Percentiles rank a stretch among this genome's conserved stretches.
Conservation (phyloP, 2,113 vertebrate species). For the Salminus brasiliensis region DNA sequence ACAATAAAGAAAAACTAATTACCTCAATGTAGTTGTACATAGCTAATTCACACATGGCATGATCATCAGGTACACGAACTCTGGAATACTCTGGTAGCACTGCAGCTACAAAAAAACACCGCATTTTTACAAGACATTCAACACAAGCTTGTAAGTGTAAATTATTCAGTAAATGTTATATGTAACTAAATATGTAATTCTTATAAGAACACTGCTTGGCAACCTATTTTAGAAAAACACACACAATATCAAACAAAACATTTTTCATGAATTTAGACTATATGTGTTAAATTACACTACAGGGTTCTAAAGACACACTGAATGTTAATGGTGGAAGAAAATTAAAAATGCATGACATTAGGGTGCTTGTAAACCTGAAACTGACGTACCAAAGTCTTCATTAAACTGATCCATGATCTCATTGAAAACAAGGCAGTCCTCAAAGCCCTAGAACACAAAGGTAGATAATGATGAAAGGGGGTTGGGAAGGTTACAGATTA, state of each 20-base stretch:
- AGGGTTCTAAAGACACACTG: background rate
- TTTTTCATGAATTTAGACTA: background rate
- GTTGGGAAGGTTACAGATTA: background rate
- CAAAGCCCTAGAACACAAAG: slow-evolving; percentile 85
- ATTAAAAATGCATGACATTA: slow-evolving; percentile 7
- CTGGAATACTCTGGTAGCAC: slow-evolving; percentile 89
- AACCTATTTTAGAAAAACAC: background rate
- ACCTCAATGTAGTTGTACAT: slow-evolving; percentile 99
- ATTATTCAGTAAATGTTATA: background rate
- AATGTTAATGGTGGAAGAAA: background rate
- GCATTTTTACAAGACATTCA: too few species aligned
- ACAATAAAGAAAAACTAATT: slow-evolving; percentile 18
- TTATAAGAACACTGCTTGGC: background rate
- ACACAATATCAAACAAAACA: background rate
- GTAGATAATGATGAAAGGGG: background rate
- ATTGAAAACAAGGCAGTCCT: slow-evolving; percentile 94
- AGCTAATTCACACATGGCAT: slow-evolving; percentile 91
- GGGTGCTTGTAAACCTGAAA: background rate
- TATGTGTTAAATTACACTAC: background rate
- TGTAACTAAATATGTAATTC: background rate
- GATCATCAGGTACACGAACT: slow-evolving; percentile 89
- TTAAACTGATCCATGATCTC: slow-evolving; percentile 89
- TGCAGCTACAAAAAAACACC: slow-evolving; percentile 73
- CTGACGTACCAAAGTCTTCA: slow-evolving; percentile 87
- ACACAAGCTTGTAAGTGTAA: background rate